Conservation (phyloP, 2,797 vertebrate genomes). For the Myripristis murdjan region DNA sequence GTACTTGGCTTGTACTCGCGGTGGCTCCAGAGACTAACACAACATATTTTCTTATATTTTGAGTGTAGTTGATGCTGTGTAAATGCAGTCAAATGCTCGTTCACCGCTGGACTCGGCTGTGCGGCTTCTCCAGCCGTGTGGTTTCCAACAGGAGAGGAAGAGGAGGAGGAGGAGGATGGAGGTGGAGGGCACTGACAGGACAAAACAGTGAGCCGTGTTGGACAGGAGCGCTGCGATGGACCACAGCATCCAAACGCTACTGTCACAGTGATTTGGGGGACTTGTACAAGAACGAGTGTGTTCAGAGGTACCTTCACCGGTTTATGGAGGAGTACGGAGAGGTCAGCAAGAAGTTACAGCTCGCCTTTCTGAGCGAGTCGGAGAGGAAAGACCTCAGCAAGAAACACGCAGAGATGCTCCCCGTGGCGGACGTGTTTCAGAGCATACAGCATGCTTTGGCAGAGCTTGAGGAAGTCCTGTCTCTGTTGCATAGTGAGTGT, state of each 20-base stretch:
- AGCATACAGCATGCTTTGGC: slow-evolving; percentile 77
- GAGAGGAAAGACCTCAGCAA: slow-evolving; percentile 78
- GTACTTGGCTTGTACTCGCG: not conserved
- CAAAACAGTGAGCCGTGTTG: not conserved
- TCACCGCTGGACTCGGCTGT: slow-evolving; percentile 30
- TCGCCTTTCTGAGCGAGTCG: slow-evolving; percentile 75
- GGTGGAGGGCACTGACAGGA: slow-evolving; percentile 42
- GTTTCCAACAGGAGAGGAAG: not conserved
- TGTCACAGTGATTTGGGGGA: slow-evolving; percentile 68
- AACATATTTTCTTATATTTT: not conserved
- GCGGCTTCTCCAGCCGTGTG: slow-evolving; percentile 23
- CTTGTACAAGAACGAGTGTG: slow-evolving; percentile 79
- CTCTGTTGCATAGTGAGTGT: slow-evolving; percentile 85
- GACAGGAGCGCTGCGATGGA: not conserved
- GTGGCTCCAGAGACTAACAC: not conserved
- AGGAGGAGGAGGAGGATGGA: not conserved
- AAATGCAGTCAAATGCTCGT: slow-evolving; percentile 49
- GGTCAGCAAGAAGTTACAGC: slow-evolving; percentile 75
- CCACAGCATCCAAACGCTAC: slow-evolving; percentile 6
- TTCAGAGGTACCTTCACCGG: slow-evolving; percentile 86
- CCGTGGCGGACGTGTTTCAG: slow-evolving; percentile 78
- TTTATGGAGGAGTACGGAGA: slow-evolving; percentile 83
- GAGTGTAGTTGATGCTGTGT: fast-evolving
- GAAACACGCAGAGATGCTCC: slow-evolving; percentile 81
- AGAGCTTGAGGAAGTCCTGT: slow-evolving; percentile 87